Base-by-base conservation (phyloP, 2,888 invertebrate species). In the Synanthedon vespiformis region DNA sequence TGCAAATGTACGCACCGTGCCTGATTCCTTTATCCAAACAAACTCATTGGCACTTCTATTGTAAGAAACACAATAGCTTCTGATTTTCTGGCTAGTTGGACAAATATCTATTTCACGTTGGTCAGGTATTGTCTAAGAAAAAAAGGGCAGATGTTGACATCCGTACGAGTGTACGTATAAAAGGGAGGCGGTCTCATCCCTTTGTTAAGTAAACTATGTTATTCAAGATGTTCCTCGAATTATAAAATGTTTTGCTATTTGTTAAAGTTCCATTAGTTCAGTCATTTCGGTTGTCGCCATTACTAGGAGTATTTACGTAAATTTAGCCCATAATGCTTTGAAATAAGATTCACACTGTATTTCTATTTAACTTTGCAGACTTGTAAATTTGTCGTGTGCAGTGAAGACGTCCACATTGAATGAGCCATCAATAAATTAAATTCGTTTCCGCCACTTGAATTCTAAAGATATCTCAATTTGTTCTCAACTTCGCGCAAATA, bases 401-500 rank as follows among this genome's bases (percentile, higher is more conserved):
- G 80, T 71, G 68, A 70, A 77, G 77, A 73, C 68, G 70, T 74
- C 71, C 68, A 61, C 70, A 70, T 68, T 78, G 74, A 74, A 79
- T 83, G 83, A 79, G 78, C 77, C 75, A 72, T 82, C 85, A 70
- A 87, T 87, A 87, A 87, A 87, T 86, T 84, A 85, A 86, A 86
- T 86, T 82, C 65, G 78, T 77, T 86, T 86, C 85, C 84, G 85
- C 85, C 72, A 70, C 75, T 75, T 76, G 77, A 81, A 76, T 80
- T 78, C 74, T 68, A 74, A 80, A 77, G 82, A 82, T 73, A 70
- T 79, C 80, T 82, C 80, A 83, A 85, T 86, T 85, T 85, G 84
- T 86, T 82, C 65, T 75, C 77, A 68, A 67, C 76, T 72, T 70
- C 59, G 56, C 58, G 75, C 64, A 77, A 77, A 67, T 63, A 63